Conservation (phyloP, 1,140 invertebrate genomes). For the Carcinoscorpius rotundicauda region DNA sequence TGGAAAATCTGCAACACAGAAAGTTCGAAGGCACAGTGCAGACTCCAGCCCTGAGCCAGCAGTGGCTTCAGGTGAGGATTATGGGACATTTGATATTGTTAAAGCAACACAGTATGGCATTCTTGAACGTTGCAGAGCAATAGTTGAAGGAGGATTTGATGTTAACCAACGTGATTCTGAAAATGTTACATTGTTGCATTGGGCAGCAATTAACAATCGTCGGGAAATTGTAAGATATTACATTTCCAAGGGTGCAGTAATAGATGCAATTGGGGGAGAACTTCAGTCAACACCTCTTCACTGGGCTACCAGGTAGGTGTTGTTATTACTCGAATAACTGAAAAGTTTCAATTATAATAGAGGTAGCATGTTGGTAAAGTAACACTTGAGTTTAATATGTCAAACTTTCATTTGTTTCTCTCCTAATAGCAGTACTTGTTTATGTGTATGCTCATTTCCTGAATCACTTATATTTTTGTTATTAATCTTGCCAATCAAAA, state of each 20-base stretch:
- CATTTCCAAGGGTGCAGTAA: conserved; percentile 69
- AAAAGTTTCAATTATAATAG: no score
- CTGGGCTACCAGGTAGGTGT: conserved; percentile 76
- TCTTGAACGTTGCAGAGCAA: conserved; percentile 62
- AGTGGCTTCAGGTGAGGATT: conserved; percentile 45
- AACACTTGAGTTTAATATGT: no score
- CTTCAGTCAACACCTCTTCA: conserved; percentile 89
- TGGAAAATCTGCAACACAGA: conserved; percentile 5
- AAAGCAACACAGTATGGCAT: conserved; percentile 88
- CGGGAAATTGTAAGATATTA: conserved; percentile 83
- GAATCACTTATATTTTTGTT: no score
- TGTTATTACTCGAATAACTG: no score
- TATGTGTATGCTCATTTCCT: no score
- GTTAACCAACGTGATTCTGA: conserved; percentile 80
- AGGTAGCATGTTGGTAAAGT: no score
- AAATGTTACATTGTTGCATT: conserved; percentile 93
- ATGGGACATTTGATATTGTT: conserved; percentile 78
- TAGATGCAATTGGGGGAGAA: conserved; percentile 92
- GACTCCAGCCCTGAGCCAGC: conserved; percentile 19
- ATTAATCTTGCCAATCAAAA: no score
- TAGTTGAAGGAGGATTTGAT: conserved; percentile 77
- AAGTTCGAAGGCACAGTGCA: conserved; percentile 16
- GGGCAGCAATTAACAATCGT: conserved; percentile 97
- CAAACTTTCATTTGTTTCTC: no score
- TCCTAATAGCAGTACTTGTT: no score